phyloP scores from a whole-genome alignment of 2,113 vertebrate species.

The Proterorhinus semilunaris region DNA sequence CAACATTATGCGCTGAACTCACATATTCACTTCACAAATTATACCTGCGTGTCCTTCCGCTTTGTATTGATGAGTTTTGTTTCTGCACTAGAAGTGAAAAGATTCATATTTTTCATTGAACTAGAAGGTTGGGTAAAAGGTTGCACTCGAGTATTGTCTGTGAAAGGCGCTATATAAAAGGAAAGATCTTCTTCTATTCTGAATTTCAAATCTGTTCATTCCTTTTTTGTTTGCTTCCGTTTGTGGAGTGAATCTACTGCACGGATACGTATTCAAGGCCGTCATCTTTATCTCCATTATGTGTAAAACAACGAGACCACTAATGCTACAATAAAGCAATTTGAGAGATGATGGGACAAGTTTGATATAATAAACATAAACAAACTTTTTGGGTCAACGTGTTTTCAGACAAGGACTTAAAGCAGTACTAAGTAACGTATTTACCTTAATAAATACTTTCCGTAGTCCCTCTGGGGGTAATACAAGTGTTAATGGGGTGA shows the following conservation, averaged over 20 bases:
- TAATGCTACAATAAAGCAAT: no score
- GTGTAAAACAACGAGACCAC: no score
- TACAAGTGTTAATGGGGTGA: no score
- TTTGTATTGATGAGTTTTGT: conserved; percentile 4
- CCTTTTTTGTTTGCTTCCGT: background rate
- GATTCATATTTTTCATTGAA: conserved; percentile 8
- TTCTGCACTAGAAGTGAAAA: background rate
- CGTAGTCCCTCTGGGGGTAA: no score
- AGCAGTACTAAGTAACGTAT: no score
- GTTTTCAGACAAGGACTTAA: no score
- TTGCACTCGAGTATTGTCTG: conserved; percentile 8
- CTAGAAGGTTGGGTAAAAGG: background rate
- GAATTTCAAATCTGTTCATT: background rate
- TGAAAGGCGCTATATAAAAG: no score
- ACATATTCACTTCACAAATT: conserved; percentile 21
- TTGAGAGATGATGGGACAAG: no score
- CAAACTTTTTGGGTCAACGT: no score
- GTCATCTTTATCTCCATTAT: background rate
- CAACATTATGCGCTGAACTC: conserved; percentile 12
- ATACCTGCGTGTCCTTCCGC: conserved; percentile 6
- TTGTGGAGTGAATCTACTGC: background rate
- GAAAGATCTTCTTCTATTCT: no score
- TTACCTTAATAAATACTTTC: no score
- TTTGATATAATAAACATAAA: no score
- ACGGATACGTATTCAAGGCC: background rate